Evolutionary conservation across 2,888 invertebrate genomes (phyloP).

Genomic region (Lasioglossum malachurum): DNA sequence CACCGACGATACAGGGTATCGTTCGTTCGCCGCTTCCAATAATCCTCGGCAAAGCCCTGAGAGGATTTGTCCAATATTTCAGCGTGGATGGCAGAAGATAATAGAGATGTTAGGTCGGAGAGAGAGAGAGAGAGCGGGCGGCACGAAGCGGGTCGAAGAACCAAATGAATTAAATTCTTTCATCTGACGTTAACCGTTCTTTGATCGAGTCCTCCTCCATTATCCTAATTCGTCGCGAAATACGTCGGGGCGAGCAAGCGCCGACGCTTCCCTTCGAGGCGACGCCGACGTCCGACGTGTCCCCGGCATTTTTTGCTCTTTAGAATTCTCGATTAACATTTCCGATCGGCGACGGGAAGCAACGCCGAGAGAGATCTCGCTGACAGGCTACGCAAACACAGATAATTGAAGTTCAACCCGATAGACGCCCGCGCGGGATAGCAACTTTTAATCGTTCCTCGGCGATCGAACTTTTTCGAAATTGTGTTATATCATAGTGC

Average conservation of each 20-base stretch:
- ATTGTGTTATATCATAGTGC: not conserved
- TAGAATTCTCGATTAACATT: constrained; percentile 18
- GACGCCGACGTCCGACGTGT: not conserved
- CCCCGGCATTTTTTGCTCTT: not conserved
- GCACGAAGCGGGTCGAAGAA: constrained; percentile 27
- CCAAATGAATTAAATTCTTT: constrained; percentile 67
- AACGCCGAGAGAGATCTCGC: not conserved
- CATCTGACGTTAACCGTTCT: constrained; percentile 48
- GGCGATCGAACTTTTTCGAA: not conserved
- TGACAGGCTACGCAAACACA: not conserved
- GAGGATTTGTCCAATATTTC: constrained; percentile 72
- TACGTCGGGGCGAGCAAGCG: not conserved
- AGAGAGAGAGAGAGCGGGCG: constrained; percentile 26
- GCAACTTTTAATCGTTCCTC: not conserved
- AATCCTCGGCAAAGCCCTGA: constrained; percentile 64
- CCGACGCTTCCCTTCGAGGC: not conserved
- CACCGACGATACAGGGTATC: constrained; percentile 59
- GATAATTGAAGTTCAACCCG: constrained; percentile 6
- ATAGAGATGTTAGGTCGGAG: constrained; percentile 62
- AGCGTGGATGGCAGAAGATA: constrained; percentile 62
- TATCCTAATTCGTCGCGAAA: constrained; percentile 39
- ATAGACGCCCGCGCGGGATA: not conserved
- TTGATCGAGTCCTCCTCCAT: constrained; percentile 43
- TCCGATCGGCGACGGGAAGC: constrained; percentile 4
- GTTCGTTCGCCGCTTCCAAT: constrained; percentile 60